phyloP scores from a whole-genome alignment of 2,113 vertebrate species.

The Ictalurus punctatus region DNA sequence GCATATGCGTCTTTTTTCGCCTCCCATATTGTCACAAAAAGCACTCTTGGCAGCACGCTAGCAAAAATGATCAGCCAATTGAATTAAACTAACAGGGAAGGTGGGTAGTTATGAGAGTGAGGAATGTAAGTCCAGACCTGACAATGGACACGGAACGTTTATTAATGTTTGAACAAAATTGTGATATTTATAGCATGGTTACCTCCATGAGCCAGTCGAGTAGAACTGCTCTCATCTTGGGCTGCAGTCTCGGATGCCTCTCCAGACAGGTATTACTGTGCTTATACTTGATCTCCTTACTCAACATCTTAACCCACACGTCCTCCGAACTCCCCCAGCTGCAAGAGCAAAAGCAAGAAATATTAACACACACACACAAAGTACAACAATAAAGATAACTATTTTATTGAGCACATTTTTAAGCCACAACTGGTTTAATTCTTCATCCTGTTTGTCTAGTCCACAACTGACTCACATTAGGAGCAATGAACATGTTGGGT shows the following conservation, averaged over 20 bases:
- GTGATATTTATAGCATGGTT: neutral
- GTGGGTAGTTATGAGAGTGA: neutral
- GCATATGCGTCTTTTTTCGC: too few species aligned
- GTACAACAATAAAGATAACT: neutral
- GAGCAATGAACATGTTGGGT: neutral
- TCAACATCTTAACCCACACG: constrained; percentile 84
- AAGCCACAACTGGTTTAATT: neutral
- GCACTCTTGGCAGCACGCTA: too few species aligned
- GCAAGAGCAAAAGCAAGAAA: neutral
- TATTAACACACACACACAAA: neutral
- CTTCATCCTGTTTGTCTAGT: neutral
- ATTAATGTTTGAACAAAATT: neutral
- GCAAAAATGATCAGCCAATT: neutral
- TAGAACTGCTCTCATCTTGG: constrained; percentile 85
- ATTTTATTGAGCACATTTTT: neutral
- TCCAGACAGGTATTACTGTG: constrained; percentile 78
- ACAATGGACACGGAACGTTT: too few species aligned
- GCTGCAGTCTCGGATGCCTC: constrained; percentile 75
- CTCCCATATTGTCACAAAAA: too few species aligned
- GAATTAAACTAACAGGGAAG: neutral
- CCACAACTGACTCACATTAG: constrained; percentile 36
- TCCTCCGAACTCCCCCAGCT: constrained; percentile 86
- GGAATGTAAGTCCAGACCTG: neutral
- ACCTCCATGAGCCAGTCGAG: constrained; percentile 91
- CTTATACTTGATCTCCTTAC: constrained; percentile 77